These are phyloP conservation scores for Leptothorax acervorum DNA, from an alignment of 2,888 invertebrate species.

Conservation along the genomic window DNA sequence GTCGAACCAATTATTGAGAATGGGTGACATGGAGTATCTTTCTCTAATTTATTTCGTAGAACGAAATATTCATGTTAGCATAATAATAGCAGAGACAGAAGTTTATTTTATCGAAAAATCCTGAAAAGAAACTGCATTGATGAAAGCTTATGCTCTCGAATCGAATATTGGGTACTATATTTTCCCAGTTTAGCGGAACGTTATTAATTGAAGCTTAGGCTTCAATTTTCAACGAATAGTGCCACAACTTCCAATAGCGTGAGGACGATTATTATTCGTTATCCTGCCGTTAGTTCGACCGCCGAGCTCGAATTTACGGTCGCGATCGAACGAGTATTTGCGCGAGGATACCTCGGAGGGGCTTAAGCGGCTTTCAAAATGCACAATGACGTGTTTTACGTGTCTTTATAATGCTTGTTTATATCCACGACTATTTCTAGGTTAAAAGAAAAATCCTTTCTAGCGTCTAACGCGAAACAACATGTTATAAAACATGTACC, in stretches of 20 bases:
- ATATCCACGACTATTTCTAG: background rate
- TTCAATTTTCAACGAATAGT: constrained; percentile 75
- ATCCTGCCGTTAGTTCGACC: constrained; percentile 81
- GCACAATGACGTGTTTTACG: constrained; percentile 13
- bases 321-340: constrained; percentile 63
- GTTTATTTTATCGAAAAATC: constrained; percentile 6
- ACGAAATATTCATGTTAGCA: constrained; percentile 1
- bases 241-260: constrained; percentile 82
- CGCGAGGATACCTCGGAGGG: constrained; percentile 43
- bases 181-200: constrained; percentile 22
- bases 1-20: background rate
- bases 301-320: constrained; percentile 49
- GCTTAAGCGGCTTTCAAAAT: constrained; percentile 64
- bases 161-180: constrained; percentile 21
- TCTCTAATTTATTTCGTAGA: background rate
- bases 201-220: constrained; percentile 58
- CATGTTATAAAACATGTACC: background rate
- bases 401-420: constrained; percentile 37
- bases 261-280: constrained; percentile 80
- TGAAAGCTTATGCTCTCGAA: background rate
- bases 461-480: background rate
- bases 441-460: constrained; percentile 12
- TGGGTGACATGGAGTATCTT: background rate
- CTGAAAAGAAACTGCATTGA: background rate
- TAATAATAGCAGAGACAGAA: background rate